phyloP scores from a whole-genome alignment of 1,140 invertebrate species.

The Lepidurus couesii region DNA sequence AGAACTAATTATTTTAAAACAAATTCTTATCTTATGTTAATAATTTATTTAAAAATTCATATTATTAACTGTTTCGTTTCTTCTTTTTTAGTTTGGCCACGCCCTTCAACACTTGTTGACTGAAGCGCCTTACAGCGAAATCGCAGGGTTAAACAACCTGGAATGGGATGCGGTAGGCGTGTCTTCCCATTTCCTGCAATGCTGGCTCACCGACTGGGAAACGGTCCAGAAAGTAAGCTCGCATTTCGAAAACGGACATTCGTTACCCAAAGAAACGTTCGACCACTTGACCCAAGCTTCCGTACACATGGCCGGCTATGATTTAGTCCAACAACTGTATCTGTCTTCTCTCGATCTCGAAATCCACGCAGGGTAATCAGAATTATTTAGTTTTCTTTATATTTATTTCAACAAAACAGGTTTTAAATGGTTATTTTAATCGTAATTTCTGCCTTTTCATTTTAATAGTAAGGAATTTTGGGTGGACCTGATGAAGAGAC shows the following conservation, averaged over 20 bases:
- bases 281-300: conserved; percentile 57
- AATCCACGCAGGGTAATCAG: conserved; percentile 60
- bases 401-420: conserved; percentile 31
- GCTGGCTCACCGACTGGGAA: conserved; percentile 52
- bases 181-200: conserved; percentile 69
- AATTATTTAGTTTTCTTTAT: conserved; percentile 24
- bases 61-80: too few species aligned
- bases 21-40: too few species aligned
- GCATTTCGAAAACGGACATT: conserved; percentile 67
- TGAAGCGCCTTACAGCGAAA: conserved; percentile 69
- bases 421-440: conserved; percentile 16
- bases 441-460: conserved; percentile 31
- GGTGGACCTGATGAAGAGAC: conserved; percentile 61
- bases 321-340: conserved; percentile 75
- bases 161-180: conserved; percentile 86
- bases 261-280: conserved; percentile 59
- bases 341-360: conserved; percentile 76
- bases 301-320: conserved; percentile 68
- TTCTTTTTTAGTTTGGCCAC: conserved; percentile 64
- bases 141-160: conserved; percentile 74
- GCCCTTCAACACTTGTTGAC: conserved; percentile 74
- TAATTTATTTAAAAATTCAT: too few species aligned
- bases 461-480: conserved; percentile 61
- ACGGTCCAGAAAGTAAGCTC: conserved; percentile 53
- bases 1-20: too few species aligned